Evolutionary conservation across 2,888 invertebrate species (phyloP).

Genomic region (Campopleginae sp.): DNA sequence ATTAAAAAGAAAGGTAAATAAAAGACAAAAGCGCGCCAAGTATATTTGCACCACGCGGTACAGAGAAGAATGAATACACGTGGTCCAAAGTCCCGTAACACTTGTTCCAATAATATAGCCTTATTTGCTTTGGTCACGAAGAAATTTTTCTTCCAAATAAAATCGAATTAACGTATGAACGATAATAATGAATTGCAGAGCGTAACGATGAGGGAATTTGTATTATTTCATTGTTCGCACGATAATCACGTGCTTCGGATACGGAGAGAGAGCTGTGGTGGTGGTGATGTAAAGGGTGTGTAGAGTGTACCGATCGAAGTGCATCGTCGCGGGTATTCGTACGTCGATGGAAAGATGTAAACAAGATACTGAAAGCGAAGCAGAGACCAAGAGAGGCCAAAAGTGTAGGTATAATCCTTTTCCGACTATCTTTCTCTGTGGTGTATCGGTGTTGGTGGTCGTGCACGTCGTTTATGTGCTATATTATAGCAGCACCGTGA

Average conservation of each 20-base stretch:
- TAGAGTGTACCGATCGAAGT: background rate
- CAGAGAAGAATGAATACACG: conserved; percentile 32
- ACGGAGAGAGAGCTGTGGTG: background rate
- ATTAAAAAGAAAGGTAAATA: background rate
- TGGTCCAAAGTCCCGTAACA: conserved; percentile 10
- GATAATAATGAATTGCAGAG: background rate
- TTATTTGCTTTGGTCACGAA: background rate
- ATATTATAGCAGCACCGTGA: conserved; percentile 71
- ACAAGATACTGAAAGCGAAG: conserved; percentile 64
- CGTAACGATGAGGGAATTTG: conserved; percentile 5
- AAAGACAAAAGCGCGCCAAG: background rate
- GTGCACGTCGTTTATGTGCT: conserved; percentile 44
- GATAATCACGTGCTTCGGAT: background rate
- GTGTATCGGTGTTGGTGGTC: conserved; percentile 37
- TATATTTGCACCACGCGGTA: conserved; percentile 17
- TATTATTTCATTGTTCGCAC: conserved; percentile 7
- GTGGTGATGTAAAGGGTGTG: background rate
- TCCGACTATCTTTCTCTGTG: conserved; percentile 5
- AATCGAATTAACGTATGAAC: background rate
- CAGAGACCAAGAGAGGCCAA: conserved; percentile 3
- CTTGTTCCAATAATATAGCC: background rate
- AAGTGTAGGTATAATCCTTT: background rate
- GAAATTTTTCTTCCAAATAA: background rate
- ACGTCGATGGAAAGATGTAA: conserved; percentile 71
- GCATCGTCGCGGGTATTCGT: conserved; percentile 20